Evolutionary conservation across 2,113 vertebrate genomes (phyloP).

Genomic region (Atrichornis clamosus): DNA sequence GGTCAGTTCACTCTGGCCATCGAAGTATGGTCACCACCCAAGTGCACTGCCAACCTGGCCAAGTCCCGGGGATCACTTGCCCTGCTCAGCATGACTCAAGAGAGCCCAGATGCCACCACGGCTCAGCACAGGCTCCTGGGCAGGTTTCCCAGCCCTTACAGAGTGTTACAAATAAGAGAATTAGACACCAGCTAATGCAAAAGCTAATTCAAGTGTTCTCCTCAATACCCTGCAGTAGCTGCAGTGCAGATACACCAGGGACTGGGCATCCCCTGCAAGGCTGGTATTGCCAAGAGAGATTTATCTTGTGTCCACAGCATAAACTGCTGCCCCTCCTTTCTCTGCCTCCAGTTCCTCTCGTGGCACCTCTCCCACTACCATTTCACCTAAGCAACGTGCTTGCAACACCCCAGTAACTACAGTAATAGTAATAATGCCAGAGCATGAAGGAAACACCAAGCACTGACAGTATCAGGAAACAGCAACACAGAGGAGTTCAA

Average conservation of each 20-base stretch:
- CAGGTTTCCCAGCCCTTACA: neutral
- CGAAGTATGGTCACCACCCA: neutral
- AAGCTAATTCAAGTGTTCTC: neutral
- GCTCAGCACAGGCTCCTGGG: rapidly evolving
- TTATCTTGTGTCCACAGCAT: neutral
- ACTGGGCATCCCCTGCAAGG: neutral
- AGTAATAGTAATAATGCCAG: neutral
- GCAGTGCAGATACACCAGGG: neutral
- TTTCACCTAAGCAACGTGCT: neutral
- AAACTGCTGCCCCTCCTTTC: neutral
- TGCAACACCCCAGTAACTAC: neutral
- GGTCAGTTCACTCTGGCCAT: neutral
- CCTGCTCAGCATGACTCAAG: rapidly evolving
- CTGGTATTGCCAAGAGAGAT: neutral
- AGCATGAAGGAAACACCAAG: neutral
- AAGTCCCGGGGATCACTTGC: neutral
- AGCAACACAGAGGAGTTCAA: neutral
- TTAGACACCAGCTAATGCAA: neutral
- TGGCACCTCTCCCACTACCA: neutral
- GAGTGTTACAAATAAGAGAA: neutral
- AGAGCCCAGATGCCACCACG: neutral
- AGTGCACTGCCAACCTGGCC: neutral
- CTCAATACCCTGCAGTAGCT: neutral
- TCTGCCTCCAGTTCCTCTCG: neutral
- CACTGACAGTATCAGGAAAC: neutral